phyloP scores from a whole-genome alignment of 2,113 vertebrate genomes.

The Pollachius pollachius region DNA sequence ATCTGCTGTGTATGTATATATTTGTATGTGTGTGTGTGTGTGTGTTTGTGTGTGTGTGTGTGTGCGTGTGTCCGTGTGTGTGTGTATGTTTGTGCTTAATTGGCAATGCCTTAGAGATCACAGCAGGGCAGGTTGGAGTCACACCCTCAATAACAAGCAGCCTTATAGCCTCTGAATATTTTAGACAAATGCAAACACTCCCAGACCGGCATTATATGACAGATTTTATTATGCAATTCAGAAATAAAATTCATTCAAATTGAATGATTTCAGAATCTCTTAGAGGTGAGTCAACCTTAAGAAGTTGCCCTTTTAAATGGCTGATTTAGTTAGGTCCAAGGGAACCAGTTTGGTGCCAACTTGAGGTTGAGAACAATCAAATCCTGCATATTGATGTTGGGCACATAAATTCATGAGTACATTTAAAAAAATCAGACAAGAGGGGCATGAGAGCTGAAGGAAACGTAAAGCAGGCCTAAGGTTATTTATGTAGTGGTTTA shows the following conservation, averaged over 20 bases:
- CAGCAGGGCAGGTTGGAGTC: constrained; percentile 32
- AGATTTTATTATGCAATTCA: too few relatives aligned
- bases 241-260: too few relatives aligned
- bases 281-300: neutral
- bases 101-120: constrained; percentile 10
- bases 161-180: constrained; percentile 27
- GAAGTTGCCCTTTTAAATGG: neutral
- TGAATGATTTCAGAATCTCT: too few relatives aligned
- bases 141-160: constrained; percentile 22
- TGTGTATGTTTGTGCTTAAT: constrained; percentile 16
- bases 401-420: too few relatives aligned
- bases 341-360: neutral
- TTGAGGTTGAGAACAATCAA: neutral
- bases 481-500: too few relatives aligned
- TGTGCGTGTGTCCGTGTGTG: constrained; percentile 5
- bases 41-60: constrained; percentile 20
- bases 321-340: neutral
- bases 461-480: too few relatives aligned
- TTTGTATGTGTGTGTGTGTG: neutral
- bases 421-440: too few relatives aligned
- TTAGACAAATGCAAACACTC: constrained; percentile 4
- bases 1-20: constrained; percentile 11
- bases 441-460: too few relatives aligned
- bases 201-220: too few relatives aligned
- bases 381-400: too few relatives aligned